These are phyloP conservation scores for Malacoraja senta DNA, from an alignment of 2,797 vertebrate genomes.

Conservation along the genomic window DNA sequence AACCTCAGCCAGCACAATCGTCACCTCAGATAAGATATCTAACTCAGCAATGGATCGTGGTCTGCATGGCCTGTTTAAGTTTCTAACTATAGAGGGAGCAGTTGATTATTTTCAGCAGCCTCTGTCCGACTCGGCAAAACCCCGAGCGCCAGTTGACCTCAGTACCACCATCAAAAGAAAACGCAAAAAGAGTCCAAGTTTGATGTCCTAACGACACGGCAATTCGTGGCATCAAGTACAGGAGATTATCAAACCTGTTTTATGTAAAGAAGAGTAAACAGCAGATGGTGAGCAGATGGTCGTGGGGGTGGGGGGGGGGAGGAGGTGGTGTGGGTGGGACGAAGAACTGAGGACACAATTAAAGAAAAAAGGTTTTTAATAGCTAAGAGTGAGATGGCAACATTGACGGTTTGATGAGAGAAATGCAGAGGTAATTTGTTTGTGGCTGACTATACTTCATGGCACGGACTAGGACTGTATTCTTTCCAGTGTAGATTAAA, in stretches of 20 bases:
- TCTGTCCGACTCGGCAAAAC: neutral
- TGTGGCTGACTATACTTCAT: neutral
- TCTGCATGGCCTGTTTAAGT: neutral
- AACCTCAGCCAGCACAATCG: neutral
- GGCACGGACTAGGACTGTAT: neutral
- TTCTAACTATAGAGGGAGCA: neutral
- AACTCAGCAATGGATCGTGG: neutral
- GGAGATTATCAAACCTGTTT: neutral
- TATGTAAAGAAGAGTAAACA: constrained; percentile 6
- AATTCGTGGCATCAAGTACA: neutral
- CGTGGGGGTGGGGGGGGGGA: neutral
- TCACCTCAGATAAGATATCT: neutral
- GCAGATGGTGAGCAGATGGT: neutral
- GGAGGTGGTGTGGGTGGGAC: neutral
- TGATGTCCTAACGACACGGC: neutral
- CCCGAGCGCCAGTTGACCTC: neutral
- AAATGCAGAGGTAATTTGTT: neutral
- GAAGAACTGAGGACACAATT: neutral
- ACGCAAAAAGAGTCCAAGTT: neutral
- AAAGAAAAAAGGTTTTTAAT: neutral
- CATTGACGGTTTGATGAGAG: neutral
- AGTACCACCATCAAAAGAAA: neutral
- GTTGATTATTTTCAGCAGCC: neutral
- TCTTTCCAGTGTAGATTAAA: neutral
- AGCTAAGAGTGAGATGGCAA: neutral